phyloP scores from a whole-genome alignment of 2,888 invertebrate species.

The Cecidostiba fungosa region DNA sequence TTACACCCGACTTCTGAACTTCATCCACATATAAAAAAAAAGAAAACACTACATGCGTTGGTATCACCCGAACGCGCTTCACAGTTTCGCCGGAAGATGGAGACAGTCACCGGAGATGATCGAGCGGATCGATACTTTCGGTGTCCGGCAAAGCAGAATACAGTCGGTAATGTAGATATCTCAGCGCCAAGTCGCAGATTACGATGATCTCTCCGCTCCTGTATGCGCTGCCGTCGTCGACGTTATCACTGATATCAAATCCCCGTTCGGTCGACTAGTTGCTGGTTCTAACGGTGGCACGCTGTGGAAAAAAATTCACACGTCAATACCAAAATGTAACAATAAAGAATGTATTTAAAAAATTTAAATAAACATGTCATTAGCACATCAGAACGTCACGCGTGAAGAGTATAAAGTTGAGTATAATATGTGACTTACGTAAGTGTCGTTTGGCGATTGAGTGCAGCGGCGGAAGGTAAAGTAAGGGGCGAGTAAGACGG shows the following conservation, averaged over 20 bases:
- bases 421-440: slow-evolving; percentile 78
- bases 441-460: slow-evolving; percentile 82
- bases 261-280: slow-evolving; percentile 78
- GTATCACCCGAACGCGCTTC: not conserved
- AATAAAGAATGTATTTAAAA: not conserved
- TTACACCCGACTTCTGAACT: not conserved
- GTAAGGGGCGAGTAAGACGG: slow-evolving; percentile 78
- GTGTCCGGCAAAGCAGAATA: slow-evolving; percentile 65
- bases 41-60: not conserved
- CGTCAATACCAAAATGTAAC: not conserved
- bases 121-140: slow-evolving; percentile 27
- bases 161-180: slow-evolving; percentile 64
- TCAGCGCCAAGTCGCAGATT: not conserved
- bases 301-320: slow-evolving; percentile 75
- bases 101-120: slow-evolving; percentile 36
- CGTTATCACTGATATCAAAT: slow-evolving; percentile 81
- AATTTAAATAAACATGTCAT: slow-evolving; percentile 35
- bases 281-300: slow-evolving; percentile 84
- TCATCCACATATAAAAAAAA: not conserved
- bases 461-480: slow-evolving; percentile 81
- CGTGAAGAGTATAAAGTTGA: not conserved
- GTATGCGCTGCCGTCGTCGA: slow-evolving; percentile 77
- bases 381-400: slow-evolving; percentile 22
- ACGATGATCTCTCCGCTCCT: slow-evolving; percentile 16
- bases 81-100: slow-evolving; percentile 31